phyloP scores from a whole-genome alignment of 2,888 invertebrate genomes.

The Aleiodes alternator region DNA sequence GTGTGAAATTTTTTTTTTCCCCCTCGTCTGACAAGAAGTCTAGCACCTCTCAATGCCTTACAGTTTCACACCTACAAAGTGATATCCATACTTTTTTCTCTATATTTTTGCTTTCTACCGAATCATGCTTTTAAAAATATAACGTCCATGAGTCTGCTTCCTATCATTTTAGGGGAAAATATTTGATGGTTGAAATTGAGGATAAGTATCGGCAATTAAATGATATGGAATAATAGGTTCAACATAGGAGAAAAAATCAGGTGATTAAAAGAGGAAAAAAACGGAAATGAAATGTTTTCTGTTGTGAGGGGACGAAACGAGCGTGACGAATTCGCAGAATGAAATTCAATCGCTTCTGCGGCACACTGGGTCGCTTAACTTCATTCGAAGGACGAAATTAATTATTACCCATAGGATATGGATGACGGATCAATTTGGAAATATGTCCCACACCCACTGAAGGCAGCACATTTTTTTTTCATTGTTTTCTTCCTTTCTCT shows the following conservation, averaged over 20 bases:
- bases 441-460: conserved; percentile 44
- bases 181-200: neutral
- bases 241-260: neutral
- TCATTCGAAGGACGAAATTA: conserved; percentile 47
- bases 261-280: conserved; percentile 34
- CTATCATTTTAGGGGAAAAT: neutral
- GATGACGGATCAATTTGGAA: conserved; percentile 50
- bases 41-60: conserved; percentile 60
- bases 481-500: conserved; percentile 27
- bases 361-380: conserved; percentile 42
- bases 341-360: conserved; percentile 48
- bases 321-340: conserved; percentile 49
- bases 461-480: conserved; percentile 31
- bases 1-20: conserved; percentile 40
- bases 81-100: neutral
- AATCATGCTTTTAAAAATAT: conserved; percentile 21
- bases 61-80: conserved; percentile 68
- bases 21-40: conserved; percentile 48
- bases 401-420: conserved; percentile 45
- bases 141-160: conserved; percentile 38
- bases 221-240: conserved; percentile 2
- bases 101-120: neutral
- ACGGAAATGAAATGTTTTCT: conserved; percentile 47
- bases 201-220: conserved; percentile 17
- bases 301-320: conserved; percentile 42